A percentile compares a stretch with the other conserved stretches of the same genome.
phyloP scores from a whole-genome alignment of 2,888 invertebrate genomes.

The Pristionchus maxplancki region DNA sequence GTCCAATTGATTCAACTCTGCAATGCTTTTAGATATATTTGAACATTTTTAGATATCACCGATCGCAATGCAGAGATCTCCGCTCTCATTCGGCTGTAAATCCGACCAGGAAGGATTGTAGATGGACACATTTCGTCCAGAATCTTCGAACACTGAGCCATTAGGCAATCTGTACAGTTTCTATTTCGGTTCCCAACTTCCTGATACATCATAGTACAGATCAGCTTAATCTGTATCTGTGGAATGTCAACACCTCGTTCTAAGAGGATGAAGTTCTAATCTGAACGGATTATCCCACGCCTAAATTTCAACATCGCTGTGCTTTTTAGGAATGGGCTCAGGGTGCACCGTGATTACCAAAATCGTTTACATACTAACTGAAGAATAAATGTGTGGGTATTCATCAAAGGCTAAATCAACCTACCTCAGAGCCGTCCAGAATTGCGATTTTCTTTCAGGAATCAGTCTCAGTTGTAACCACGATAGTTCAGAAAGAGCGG shows the following conservation, averaged over 20 bases:
- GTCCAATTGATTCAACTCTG: neutral
- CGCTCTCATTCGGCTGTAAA: neutral
- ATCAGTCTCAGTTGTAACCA: constrained; percentile 3
- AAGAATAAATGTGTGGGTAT: too few species aligned
- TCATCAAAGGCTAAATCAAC: too few species aligned
- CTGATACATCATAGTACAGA: neutral
- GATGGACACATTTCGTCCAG: neutral
- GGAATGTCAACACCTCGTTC: neutral
- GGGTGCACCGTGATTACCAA: neutral
- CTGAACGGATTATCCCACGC: constrained; percentile 1
- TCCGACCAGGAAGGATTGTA: neutral
- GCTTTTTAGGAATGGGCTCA: neutral
- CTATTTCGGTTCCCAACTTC: neutral
- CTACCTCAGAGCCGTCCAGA: neutral
- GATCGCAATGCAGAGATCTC: neutral
- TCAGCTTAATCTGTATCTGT: neutral
- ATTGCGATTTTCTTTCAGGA: neutral
- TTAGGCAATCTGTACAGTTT: neutral
- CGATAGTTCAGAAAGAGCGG: neutral
- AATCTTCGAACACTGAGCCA: neutral
- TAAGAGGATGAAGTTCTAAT: constrained; percentile 13
- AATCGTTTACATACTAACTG: too few species aligned
- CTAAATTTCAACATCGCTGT: neutral
- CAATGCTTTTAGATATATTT: neutral
- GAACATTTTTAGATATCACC: neutral